phyloP scores from a whole-genome alignment of 1,140 invertebrate genomes.

The Drosophila kikkawai region DNA sequence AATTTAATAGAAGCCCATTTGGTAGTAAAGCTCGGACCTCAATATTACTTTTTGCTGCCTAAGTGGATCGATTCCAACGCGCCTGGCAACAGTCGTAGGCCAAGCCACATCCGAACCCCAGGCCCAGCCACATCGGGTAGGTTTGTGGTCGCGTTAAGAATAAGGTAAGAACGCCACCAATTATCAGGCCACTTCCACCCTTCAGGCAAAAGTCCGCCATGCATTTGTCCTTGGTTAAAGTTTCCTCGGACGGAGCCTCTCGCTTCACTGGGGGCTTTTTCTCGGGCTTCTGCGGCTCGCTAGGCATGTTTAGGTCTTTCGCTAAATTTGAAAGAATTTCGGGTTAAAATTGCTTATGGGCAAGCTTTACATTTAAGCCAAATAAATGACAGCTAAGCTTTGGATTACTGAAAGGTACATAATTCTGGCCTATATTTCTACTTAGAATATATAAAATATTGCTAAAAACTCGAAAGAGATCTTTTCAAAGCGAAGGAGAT shows the following conservation, averaged over 20 bases:
- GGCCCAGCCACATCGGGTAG: constrained; percentile 50
- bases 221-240: constrained; percentile 43
- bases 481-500: not conserved
- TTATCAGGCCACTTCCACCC: constrained; percentile 45
- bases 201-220: constrained; percentile 47
- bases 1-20: not conserved
- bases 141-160: constrained; percentile 49
- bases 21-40: not conserved
- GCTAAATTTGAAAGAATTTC: constrained; percentile 11
- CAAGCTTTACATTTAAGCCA: not conserved
- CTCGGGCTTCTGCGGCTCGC: constrained; percentile 4
- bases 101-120: constrained; percentile 49
- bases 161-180: constrained; percentile 40
- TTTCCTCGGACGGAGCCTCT: not conserved
- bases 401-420: not conserved
- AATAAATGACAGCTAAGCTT: not conserved
- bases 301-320: constrained; percentile 5
- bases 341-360: not conserved
- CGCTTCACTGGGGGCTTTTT: not conserved
- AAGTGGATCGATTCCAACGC: constrained; percentile 27
- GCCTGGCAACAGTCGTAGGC: constrained; percentile 52
- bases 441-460: not conserved
- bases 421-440: not conserved
- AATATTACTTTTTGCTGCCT: not conserved
- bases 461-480: not conserved